Base-by-base conservation (phyloP, 92 coral and sea anemone genomes). In the Umimayanthus kanabou region DNA sequence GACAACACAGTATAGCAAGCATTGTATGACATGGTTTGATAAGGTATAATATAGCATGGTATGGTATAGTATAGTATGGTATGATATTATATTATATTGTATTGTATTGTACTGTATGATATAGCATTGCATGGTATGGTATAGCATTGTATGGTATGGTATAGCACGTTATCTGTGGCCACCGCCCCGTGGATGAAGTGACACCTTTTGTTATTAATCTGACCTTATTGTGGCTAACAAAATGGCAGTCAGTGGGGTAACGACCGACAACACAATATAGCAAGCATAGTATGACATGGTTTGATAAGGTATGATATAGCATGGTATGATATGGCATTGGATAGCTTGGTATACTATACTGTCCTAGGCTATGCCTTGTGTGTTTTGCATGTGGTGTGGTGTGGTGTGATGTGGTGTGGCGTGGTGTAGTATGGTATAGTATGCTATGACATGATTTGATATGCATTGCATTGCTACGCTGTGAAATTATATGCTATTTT, bases 151-250 rank as follows among this genome's bases (percentile, higher is more conserved):
- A 53, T 53, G 61, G 61, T 15, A 15, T 9, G 61, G 61, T 33
- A 33, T 33, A 33, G 37, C 37, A 79, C 97, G 64, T 93, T 88
- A 57, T 97, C 99, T 9, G 98, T 77, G 26, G 99, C 99, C 2
- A 97, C 99, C 0, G 99, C 99, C 2, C 95, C 99, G 26, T 92
- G 93, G 26, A 87, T 87, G 85, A 91, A 97, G 70, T 67, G 85
- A 84, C 85, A 82, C 81, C 91, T 93, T 29, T 92, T 94, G 42
- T 25, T 80, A 28, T 85, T 88, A 13, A 80, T 50, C 85, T 89
- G 75, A 76, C 89, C 33, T 88, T 76, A 6, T 91, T 83, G 33
- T 89, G 91, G 57, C 93, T 91, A 82, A 25, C 2, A 73, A 15
- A 5, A 58, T 39, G 15, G 15, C 26, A 45, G 22, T 6, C 33